These are phyloP conservation scores for Neodiprion virginianus DNA, from an alignment of 1,140 invertebrate species.

Conservation along the genomic window DNA sequence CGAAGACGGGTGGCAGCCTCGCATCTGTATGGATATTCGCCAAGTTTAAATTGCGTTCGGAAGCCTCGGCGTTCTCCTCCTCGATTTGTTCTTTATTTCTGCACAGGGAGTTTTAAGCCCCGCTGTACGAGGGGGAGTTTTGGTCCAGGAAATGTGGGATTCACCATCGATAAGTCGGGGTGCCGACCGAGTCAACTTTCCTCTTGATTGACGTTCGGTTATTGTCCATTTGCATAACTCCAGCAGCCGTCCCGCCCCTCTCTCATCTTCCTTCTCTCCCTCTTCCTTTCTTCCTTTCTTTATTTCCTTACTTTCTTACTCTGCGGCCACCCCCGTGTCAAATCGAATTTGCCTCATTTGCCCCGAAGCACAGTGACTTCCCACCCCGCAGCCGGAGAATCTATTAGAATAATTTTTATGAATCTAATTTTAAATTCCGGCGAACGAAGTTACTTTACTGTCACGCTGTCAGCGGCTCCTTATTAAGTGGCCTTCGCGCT, in stretches of 20 bases:
- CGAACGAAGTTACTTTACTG: constrained; percentile 34
- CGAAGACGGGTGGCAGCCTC: not conserved
- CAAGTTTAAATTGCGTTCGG: not conserved
- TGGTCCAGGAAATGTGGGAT: not conserved
- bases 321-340: constrained; percentile 47
- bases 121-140: no score
- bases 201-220: constrained; percentile 59
- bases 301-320: constrained; percentile 10
- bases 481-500: constrained; percentile 30
- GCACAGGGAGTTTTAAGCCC: no score
- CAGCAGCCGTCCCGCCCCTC: constrained; percentile 30
- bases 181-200: constrained; percentile 46
- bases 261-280: constrained; percentile 26
- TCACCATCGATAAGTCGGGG: not conserved
- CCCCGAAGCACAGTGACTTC: constrained; percentile 29
- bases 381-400: constrained; percentile 45
- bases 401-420: constrained; percentile 64
- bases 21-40: not conserved
- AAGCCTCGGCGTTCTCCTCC: not conserved
- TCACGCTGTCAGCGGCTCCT: constrained; percentile 33
- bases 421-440: constrained; percentile 62
- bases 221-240: constrained; percentile 60
- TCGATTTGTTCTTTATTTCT: not conserved
- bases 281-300: constrained; percentile 16
- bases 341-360: constrained; percentile 62